Conservation (phyloP, 2,797 vertebrate species). For the Iguana delicatissima region DNA sequence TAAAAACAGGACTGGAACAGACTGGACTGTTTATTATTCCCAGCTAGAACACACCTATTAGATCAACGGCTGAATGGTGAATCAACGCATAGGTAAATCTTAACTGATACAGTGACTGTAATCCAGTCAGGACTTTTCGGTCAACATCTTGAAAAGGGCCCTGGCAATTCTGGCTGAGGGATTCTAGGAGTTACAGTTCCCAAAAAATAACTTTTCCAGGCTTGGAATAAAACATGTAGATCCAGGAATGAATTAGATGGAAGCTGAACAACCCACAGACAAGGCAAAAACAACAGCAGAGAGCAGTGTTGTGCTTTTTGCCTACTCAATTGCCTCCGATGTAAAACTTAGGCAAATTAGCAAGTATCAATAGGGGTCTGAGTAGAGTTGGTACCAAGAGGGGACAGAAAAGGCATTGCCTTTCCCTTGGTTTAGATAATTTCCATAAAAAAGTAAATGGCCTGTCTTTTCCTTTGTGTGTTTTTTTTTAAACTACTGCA, state of each 20-base stretch:
- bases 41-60: neutral
- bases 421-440: neutral
- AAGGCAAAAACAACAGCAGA: neutral
- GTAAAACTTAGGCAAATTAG: constrained; percentile 1
- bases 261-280: neutral
- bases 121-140: neutral
- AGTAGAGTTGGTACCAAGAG: constrained; percentile 37
- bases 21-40: neutral
- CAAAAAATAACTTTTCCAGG: too few species aligned
- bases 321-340: neutral
- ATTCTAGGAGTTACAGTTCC: too few species aligned
- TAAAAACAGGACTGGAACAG: neutral
- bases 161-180: too few species aligned
- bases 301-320: neutral
- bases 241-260: constrained; percentile 2
- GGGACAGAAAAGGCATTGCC: constrained; percentile 18
- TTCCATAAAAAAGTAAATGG: neutral
- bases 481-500: neutral
- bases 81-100: neutral
- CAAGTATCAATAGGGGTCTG: constrained; percentile 40
- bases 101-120: neutral
- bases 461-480: neutral
- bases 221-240: neutral
- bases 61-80: neutral
- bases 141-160: too few species aligned